Evolutionary conservation across 2,888 invertebrate genomes (phyloP), one percentile per base, ranked within the genome.

Genomic region (Sminthurinus aureus): DNA sequence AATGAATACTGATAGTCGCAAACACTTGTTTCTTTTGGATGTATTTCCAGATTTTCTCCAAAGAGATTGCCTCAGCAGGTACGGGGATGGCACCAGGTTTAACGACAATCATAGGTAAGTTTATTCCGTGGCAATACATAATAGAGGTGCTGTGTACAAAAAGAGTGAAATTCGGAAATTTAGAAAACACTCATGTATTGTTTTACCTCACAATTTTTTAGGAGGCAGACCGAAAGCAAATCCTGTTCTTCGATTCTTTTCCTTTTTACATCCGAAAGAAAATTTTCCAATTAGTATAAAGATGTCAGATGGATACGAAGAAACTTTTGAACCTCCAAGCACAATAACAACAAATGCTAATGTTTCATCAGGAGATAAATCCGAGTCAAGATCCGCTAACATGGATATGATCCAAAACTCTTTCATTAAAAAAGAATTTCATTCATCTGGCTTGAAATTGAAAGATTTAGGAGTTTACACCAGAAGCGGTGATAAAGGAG

Each of bases 11-110:
- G n/a, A n/a, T n/a, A n/a, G n/a, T n/a, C n/a, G n/a, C n/a, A n/a
- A n/a, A n/a, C n/a, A n/a, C n/a, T 38, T 38, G 6, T 38, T 38
- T 38, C 38, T 38, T 38, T 38, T 6, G 38, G 13, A 50, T 64
- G 20, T 13, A 69, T 52, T 69, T 50, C 52, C 22, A 87, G 87
- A 86, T 91, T 51, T 90, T 92, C 86, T 89, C 91, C 9, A 88
- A 90, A 85, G 92, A 92, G 89, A 90, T 92, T 75, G 92, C 92
- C 26, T 91, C 91, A 69, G 91, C 91, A 79, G 92, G 91, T 13
- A 92, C 92, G 79, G 92, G 92, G 75, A 91, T 91, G 91, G 91
- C 91, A 26, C 92, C 92, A 71, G 92, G 92, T n/a, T 80, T 88
- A 0, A 86, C 86, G 0, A 69, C 87, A 1, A 85, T 87, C 11